These are phyloP conservation scores for Heliconius himera DNA, from an alignment of 1,140 invertebrate species.

Conservation along the genomic window DNA sequence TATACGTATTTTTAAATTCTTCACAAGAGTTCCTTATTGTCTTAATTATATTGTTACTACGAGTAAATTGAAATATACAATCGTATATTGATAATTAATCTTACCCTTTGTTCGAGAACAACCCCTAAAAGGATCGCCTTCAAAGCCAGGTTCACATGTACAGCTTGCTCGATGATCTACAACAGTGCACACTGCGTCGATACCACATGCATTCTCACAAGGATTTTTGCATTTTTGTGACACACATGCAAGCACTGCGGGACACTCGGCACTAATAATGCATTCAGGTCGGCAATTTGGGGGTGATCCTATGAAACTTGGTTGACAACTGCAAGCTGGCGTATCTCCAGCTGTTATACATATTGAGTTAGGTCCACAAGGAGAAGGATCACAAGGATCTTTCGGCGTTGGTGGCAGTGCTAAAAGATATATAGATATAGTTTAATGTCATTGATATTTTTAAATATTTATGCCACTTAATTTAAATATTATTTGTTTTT, in stretches of 20 bases:
- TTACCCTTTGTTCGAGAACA: constrained; percentile 81
- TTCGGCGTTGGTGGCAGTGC: constrained; percentile 50
- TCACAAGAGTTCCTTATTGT: not conserved
- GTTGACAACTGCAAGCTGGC: constrained; percentile 89
- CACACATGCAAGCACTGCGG: constrained; percentile 86
- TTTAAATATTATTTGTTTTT: constrained; percentile 22
- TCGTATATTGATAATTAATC: constrained; percentile 7
- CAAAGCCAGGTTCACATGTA: constrained; percentile 85
- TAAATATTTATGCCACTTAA: constrained; percentile 9
- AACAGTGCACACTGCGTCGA: constrained; percentile 84
- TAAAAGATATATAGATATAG: constrained; percentile 42
- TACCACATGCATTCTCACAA: constrained; percentile 87
- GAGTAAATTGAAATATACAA: not conserved
- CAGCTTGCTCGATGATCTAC: constrained; percentile 87
- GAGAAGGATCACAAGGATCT: constrained; percentile 87
- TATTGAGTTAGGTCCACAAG: constrained; percentile 91
- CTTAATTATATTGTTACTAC: not conserved
- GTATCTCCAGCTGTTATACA: constrained; percentile 86
- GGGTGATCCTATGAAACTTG: constrained; percentile 89
- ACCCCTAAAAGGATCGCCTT: constrained; percentile 89
- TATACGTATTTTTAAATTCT: not conserved
- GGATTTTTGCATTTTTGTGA: constrained; percentile 88
- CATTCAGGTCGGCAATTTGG: constrained; percentile 92
- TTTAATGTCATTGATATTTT: constrained; percentile 11
- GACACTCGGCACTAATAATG: constrained; percentile 87